phyloP scores from a whole-genome alignment of 2,888 invertebrate species.

The Scrobipalpa costella region DNA sequence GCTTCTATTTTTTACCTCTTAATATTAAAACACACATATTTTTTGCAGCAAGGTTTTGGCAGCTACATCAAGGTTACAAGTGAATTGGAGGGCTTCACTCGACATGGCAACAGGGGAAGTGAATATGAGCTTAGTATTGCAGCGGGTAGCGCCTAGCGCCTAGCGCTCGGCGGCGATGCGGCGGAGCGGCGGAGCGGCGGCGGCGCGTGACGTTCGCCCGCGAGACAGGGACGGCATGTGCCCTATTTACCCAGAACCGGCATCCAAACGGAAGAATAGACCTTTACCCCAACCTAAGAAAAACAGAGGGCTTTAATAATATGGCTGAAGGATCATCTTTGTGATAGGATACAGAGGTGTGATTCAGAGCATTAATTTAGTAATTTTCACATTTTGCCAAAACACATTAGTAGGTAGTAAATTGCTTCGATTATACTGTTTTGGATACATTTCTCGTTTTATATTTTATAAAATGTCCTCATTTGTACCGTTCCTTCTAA shows the following conservation, averaged over 20 bases:
- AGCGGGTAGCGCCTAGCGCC: constrained; percentile 20
- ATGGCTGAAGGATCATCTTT: too few species aligned
- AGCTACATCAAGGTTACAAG: neutral
- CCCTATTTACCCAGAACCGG: constrained; percentile 32
- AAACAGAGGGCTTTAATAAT: neutral
- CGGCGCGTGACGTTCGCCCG: constrained; percentile 32
- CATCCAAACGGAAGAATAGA: constrained; percentile 19
- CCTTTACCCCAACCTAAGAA: constrained; percentile 7
- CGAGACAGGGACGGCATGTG: constrained; percentile 26
- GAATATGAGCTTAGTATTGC: constrained; percentile 30
- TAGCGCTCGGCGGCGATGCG: constrained; percentile 7
- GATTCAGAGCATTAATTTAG: too few species aligned
- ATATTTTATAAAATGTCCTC: too few species aligned
- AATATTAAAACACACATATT: too few species aligned
- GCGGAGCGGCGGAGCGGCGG: constrained; percentile 30
- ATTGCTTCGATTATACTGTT: too few species aligned
- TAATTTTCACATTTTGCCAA: too few species aligned
- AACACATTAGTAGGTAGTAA: too few species aligned
- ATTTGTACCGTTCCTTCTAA: too few species aligned
- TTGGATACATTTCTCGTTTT: too few species aligned
- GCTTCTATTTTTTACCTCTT: too few species aligned
- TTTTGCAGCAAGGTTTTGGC: neutral
- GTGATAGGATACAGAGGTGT: too few species aligned
- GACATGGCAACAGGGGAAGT: constrained; percentile 8
- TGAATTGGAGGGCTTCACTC: neutral